A percentile compares a stretch with the other conserved stretches of the same genome.
Evolutionary conservation across 2,888 invertebrate genomes (phyloP).

Genomic region (Glaucopsyche alexis): DNA sequence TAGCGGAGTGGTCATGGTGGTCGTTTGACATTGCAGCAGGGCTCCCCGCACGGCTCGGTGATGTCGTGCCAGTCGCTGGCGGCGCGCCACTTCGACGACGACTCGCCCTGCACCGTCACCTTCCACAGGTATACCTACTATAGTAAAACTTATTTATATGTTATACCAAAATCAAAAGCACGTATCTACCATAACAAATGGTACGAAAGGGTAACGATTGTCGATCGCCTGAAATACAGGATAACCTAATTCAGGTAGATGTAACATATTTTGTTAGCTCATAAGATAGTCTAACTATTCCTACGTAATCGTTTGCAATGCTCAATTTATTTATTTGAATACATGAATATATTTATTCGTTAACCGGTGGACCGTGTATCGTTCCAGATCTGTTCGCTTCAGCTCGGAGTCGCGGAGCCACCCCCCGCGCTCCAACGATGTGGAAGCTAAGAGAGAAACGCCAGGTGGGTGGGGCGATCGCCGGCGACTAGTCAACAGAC

Average conservation of each 20-base stretch:
- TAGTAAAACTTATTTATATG: not conserved
- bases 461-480: slow-evolving; percentile 50
- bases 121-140: slow-evolving; percentile 68
- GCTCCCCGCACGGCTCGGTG: slow-evolving; percentile 75
- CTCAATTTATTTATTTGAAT: too few species aligned
- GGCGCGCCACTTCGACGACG: slow-evolving; percentile 67
- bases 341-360: too few species aligned
- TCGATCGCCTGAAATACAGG: too few species aligned
- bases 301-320: too few species aligned
- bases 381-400: slow-evolving; percentile 71
- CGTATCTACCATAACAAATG: too few species aligned
- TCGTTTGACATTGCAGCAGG: slow-evolving; percentile 47
- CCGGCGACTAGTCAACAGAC: not conserved
- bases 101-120: slow-evolving; percentile 59
- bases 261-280: too few species aligned
- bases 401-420: slow-evolving; percentile 69
- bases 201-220: too few species aligned
- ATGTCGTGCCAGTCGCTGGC: slow-evolving; percentile 78
- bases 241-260: too few species aligned
- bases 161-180: too few species aligned
- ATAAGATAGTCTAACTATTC: too few species aligned
- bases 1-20: not conserved
- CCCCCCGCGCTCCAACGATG: slow-evolving; percentile 51
- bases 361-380: not conserved
- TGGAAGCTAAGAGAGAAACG: slow-evolving; percentile 63